Percentiles rank a stretch among this genome's conserved stretches.
These are phyloP conservation scores for Oscheius sp. DNA, from an alignment of 2,888 invertebrate genomes.

Conservation along the genomic window DNA sequence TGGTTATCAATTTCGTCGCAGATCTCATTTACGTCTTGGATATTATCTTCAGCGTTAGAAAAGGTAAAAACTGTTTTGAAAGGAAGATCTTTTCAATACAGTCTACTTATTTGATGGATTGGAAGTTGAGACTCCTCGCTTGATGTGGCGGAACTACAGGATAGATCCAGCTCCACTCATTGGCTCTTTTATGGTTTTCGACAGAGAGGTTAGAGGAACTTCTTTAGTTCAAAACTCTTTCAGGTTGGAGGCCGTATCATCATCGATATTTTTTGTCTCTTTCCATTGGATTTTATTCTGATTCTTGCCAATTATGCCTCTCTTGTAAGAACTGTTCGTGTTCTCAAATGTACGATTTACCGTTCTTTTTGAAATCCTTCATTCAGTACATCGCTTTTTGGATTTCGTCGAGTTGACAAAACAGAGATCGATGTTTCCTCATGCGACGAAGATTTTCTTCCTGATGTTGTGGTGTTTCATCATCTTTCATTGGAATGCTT, in stretches of 20 bases:
- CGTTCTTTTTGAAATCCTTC: background rate
- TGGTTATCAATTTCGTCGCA: constrained; percentile 49
- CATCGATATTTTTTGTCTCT: constrained; percentile 49
- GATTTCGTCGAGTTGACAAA: constrained; percentile 46
- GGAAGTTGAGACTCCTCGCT: constrained; percentile 34
- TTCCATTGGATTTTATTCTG: constrained; percentile 54
- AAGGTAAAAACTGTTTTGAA: constrained; percentile 40
- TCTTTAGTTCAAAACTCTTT: no score
- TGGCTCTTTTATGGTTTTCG: background rate
- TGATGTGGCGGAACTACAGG: constrained; percentile 36
- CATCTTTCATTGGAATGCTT: constrained; percentile 64
- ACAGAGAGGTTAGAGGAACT: background rate
- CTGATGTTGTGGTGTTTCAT: constrained; percentile 45
- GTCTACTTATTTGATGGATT: constrained; percentile 46
- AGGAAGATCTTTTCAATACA: constrained; percentile 23
- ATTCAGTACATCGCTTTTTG: constrained; percentile 43
- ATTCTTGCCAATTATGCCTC: constrained; percentile 37
- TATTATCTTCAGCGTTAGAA: constrained; percentile 54
- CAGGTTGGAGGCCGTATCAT: constrained; percentile 39
- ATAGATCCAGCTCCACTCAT: constrained; percentile 18
- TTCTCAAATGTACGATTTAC: constrained; percentile 40
- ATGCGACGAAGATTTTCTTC: constrained; percentile 59
- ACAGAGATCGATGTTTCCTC: constrained; percentile 46
- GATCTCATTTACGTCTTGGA: constrained; percentile 56
- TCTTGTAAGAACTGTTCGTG: constrained; percentile 31